A percentile compares a stretch with the other conserved stretches of the same genome.
phyloP scores from a whole-genome alignment of 2,888 invertebrate species.

The Tyria jacobaeae region DNA sequence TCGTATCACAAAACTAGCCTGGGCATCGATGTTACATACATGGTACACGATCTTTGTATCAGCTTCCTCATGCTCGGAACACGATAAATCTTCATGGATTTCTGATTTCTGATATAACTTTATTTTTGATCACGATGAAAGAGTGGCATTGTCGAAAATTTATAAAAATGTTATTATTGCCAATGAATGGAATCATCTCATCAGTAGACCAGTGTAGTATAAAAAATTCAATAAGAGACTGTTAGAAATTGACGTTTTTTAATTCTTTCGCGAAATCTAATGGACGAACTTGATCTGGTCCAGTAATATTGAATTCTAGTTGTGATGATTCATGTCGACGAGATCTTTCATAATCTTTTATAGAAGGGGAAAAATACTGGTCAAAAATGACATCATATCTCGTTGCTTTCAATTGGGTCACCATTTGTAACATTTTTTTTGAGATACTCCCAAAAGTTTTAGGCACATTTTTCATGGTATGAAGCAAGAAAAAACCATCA shows the following conservation, averaged over 20 bases:
- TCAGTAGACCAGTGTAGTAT: conserved; percentile 16
- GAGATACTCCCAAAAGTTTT: conserved; percentile 26
- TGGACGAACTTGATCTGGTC: conserved; percentile 17
- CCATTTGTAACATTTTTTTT: conserved; percentile 25
- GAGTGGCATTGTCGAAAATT: conserved; percentile 11
- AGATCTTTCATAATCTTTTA: conserved; percentile 21
- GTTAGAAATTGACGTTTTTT: conserved; percentile 21
- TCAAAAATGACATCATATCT: conserved; percentile 24
- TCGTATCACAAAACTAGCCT: too few relatives aligned
- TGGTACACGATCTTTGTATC: too few relatives aligned
- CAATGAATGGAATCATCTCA: conserved; percentile 17
- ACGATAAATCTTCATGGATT: conserved; percentile 2
- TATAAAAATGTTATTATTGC: conserved; percentile 9
- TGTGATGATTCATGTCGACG: conserved; percentile 15
- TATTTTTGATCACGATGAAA: conserved; percentile 6
- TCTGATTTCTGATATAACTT: conserved; percentile 1
- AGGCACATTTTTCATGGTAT: conserved; percentile 24
- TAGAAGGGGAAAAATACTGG: conserved; percentile 18
- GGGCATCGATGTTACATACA: too few relatives aligned
- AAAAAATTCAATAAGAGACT: conserved; percentile 23
- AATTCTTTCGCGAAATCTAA: conserved; percentile 21
- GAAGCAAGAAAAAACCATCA: conserved; percentile 29
- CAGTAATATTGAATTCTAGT: conserved; percentile 15
- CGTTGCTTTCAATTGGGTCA: not conserved
- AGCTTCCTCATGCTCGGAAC: too few relatives aligned